A percentile compares a stretch with the other conserved stretches of the same genome.
phyloP scores from a whole-genome alignment of 2,888 invertebrate species.

The Microplitis deprimator region DNA sequence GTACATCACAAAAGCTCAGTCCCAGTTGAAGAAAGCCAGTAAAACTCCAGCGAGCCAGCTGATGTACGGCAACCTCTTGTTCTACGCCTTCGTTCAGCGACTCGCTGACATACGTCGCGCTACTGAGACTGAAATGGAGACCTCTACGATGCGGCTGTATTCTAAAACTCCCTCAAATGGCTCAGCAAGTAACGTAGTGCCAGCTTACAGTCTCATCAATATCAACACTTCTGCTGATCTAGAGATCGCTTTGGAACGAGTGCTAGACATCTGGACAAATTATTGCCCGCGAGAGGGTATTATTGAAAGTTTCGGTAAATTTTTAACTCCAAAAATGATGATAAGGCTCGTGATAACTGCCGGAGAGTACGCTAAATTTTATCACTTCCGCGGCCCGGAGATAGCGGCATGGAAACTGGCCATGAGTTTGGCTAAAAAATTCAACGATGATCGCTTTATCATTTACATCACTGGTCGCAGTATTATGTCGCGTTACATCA shows the following conservation, averaged over 20 bases:
- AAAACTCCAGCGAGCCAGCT: slow-evolving; percentile 44
- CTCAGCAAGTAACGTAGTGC: slow-evolving; percentile 55
- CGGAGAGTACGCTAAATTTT: slow-evolving; percentile 63
- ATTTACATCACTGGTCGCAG: slow-evolving; percentile 61
- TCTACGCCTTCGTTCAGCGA: slow-evolving; percentile 55
- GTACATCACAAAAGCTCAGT: slow-evolving; percentile 51
- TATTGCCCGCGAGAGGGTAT: slow-evolving; percentile 47
- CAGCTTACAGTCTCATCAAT: slow-evolving; percentile 62
- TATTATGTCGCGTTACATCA: slow-evolving; percentile 58
- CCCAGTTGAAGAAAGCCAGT: slow-evolving; percentile 43
- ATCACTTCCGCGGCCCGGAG: slow-evolving; percentile 60
- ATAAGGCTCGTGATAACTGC: slow-evolving; percentile 58
- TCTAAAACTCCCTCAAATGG: slow-evolving; percentile 34
- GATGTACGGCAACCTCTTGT: slow-evolving; percentile 59
- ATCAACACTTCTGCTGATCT: slow-evolving; percentile 57
- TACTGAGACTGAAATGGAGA: slow-evolving; percentile 57
- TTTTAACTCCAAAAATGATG: slow-evolving; percentile 31
- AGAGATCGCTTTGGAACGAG: slow-evolving; percentile 48
- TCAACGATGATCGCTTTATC: slow-evolving; percentile 53
- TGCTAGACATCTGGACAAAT: slow-evolving; percentile 58
- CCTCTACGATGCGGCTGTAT: slow-evolving; percentile 45
- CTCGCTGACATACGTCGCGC: slow-evolving; percentile 27
- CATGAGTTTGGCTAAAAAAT: slow-evolving; percentile 56
- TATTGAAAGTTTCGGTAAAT: background rate
- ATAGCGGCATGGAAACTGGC: slow-evolving; percentile 60